Evolutionary conservation across 2,113 vertebrate species (phyloP).

Genomic region (Brachyhypopomus occidentalis): DNA sequence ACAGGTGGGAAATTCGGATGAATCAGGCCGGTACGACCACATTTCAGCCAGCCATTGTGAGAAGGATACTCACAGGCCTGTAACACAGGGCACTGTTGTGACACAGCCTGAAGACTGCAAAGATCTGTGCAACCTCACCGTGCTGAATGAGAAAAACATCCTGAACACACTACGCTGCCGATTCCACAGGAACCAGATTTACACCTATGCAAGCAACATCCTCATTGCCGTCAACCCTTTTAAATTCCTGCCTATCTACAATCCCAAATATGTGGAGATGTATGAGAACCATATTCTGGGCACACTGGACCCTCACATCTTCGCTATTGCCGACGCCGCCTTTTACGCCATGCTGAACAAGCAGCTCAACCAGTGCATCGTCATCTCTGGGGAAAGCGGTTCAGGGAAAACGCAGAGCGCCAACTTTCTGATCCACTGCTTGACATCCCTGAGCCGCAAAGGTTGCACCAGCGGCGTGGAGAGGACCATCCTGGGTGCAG

Average conservation of each 20-base stretch:
- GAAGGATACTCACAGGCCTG: too few species aligned
- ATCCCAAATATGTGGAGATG: constrained; percentile 93
- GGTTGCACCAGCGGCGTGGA: constrained; percentile 86
- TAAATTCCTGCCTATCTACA: constrained; percentile 92
- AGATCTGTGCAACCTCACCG: constrained; percentile 86
- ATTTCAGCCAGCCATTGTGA: constrained; percentile 58
- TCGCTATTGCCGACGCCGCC: constrained; percentile 87
- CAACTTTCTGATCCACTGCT: constrained; percentile 93
- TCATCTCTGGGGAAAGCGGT: constrained; percentile 91
- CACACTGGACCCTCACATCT: constrained; percentile 90
- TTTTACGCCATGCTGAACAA: constrained; percentile 88
- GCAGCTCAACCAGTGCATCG: constrained; percentile 86
- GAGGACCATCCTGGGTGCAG: constrained; percentile 90
- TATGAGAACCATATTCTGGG: constrained; percentile 92
- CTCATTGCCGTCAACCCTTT: constrained; percentile 94
- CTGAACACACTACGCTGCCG: constrained; percentile 80
- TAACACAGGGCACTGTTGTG: constrained; percentile 67
- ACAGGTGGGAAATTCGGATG: constrained; percentile 73
- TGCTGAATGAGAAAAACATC: constrained; percentile 78
- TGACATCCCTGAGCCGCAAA: constrained; percentile 92
- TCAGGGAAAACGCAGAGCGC: constrained; percentile 95
- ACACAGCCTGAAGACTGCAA: constrained; percentile 76
- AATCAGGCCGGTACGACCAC: constrained; percentile 44
- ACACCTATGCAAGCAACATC: constrained; percentile 88
- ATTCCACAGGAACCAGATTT: constrained; percentile 87